Evolutionary conservation across 2,797 vertebrate species (phyloP).

Genomic region (Bufotes viridis): DNA sequence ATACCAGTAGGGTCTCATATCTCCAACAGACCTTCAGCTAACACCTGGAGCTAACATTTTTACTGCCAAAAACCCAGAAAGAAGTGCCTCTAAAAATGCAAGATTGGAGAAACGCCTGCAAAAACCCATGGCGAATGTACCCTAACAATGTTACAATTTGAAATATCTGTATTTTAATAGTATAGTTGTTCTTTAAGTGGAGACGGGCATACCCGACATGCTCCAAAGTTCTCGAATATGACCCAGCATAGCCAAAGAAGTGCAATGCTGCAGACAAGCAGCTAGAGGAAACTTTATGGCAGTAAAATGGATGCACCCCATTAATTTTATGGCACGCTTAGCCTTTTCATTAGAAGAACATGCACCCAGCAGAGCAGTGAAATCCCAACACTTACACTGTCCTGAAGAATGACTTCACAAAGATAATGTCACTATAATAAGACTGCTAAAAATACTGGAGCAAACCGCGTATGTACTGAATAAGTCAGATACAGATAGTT

Average conservation of each 20-base stretch:
- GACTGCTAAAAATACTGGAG: not conserved
- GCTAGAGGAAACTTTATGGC: conserved; percentile 35
- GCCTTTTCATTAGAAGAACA: conserved; percentile 55
- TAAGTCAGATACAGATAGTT: not conserved
- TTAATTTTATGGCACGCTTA: conserved; percentile 54
- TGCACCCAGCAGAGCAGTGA: conserved; percentile 53
- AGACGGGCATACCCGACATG: not conserved
- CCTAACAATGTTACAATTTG: not conserved
- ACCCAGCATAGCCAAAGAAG: not conserved
- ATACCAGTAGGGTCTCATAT: too few species aligned
- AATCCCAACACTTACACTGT: conserved; percentile 32
- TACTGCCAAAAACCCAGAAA: too few species aligned
- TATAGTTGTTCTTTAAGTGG: not conserved
- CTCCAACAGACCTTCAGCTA: too few species aligned
- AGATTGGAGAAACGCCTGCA: too few species aligned
- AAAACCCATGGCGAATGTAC: too few species aligned
- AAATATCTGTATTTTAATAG: not conserved
- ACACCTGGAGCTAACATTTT: too few species aligned
- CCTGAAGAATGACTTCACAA: not conserved
- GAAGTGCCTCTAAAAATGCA: too few species aligned
- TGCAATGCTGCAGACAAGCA: not conserved
- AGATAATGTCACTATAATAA: conserved; percentile 11
- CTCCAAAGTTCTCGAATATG: not conserved
- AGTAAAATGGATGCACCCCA: conserved; percentile 42
- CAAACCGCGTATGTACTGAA: too few species aligned